Percentiles rank a stretch among this genome's conserved stretches.
Conservation (phyloP, 2,113 vertebrate genomes). For the Eupsittula cactorum region DNA sequence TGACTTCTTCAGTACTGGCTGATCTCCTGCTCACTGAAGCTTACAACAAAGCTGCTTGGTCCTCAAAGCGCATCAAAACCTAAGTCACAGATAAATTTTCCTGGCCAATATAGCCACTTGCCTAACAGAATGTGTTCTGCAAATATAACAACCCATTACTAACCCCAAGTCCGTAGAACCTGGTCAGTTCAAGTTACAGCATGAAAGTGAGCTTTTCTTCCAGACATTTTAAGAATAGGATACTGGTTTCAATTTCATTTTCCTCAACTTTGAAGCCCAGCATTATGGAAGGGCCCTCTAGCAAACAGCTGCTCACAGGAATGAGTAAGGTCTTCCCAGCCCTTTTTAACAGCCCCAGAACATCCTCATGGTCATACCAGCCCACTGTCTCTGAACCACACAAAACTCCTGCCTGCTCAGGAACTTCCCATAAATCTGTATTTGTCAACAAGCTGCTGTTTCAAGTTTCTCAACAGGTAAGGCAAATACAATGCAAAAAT, state of each 20-base stretch:
- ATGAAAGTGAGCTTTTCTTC: not conserved
- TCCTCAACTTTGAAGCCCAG: not conserved
- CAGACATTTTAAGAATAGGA: not conserved
- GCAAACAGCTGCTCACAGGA: not conserved
- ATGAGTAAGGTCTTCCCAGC: not conserved
- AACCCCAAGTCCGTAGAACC: not conserved
- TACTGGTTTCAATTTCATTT: not conserved
- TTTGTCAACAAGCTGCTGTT: not conserved
- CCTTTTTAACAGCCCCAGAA: not conserved
- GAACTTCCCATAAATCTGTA: not conserved
- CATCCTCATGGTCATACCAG: not conserved
- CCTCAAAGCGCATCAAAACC: not conserved
- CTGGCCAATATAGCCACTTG: not conserved
- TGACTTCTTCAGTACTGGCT: not conserved
- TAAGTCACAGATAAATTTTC: not conserved
- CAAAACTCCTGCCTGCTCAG: not conserved
- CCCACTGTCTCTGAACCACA: accelerated
- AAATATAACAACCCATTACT: not conserved
- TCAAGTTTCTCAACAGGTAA: not conserved
- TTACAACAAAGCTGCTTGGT: not conserved
- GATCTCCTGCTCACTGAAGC: not conserved
- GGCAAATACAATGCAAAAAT: not conserved
- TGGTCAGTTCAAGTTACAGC: not conserved
- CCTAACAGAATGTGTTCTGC: not conserved
- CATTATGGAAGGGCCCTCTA: not conserved